These are phyloP conservation scores for Callosobruchus maculatus DNA, from an alignment of 2,888 invertebrate genomes.

Conservation along the genomic window DNA sequence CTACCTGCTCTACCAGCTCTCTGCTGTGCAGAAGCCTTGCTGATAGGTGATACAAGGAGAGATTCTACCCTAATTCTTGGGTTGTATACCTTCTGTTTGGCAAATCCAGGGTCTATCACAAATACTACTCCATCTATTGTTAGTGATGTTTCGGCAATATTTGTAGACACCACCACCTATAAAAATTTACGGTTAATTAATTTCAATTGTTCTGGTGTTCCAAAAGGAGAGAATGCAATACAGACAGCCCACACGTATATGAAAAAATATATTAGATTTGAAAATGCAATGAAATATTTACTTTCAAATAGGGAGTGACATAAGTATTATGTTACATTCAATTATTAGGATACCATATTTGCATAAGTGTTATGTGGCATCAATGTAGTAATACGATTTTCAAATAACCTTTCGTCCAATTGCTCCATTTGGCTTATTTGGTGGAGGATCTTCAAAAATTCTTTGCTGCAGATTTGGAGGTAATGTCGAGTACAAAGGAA, in stretches of 20 bases:
- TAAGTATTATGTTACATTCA: too few relatives aligned
- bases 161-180: slow-evolving; percentile 88
- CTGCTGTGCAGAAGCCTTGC: slow-evolving; percentile 98
- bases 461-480: slow-evolving; percentile 96
- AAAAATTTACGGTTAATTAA: neutral
- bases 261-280: too few relatives aligned
- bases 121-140: slow-evolving; percentile 99
- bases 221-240: too few relatives aligned
- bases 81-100: slow-evolving; percentile 87
- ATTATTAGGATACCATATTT: too few relatives aligned
- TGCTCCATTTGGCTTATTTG: slow-evolving; percentile 74
- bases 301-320: too few relatives aligned
- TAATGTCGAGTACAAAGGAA: slow-evolving; percentile 96
- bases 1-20: slow-evolving; percentile 94
- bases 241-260: too few relatives aligned
- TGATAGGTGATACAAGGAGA: slow-evolving; percentile 94
- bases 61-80: slow-evolving; percentile 86
- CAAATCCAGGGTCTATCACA: slow-evolving; percentile 99
- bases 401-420: slow-evolving; percentile 62
- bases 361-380: too few relatives aligned
- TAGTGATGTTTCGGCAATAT: slow-evolving; percentile 98
- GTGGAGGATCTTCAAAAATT: slow-evolving; percentile 96
- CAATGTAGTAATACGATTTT: too few relatives aligned
- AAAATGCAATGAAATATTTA: too few relatives aligned
- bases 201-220: too few relatives aligned